Evolutionary conservation across 2,113 vertebrate species (phyloP), one percentile per base, ranked within the genome.

Genomic region (Serilophus lunatus): DNA sequence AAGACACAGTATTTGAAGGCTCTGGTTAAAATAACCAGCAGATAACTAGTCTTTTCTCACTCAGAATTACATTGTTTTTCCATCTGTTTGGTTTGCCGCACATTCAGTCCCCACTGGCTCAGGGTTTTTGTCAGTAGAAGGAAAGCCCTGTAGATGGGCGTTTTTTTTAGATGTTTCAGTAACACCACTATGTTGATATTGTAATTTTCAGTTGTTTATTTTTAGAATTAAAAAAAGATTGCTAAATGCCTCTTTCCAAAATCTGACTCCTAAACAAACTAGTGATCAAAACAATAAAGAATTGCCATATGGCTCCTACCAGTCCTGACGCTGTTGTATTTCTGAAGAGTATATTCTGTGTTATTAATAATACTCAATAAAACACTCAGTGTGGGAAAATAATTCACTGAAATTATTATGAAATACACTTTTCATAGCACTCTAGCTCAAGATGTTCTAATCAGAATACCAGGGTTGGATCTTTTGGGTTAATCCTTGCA

Each of bases 261-360:
- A 77, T 69, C 61, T 63, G 76, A 59, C 84, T 95, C 51, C 68
- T 80, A 78, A 95, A 92, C 56, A 90, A 92, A 70, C 68, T 78
- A 70, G 56, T 83, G 85, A 96, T 97, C 93, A 95, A 96, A 97
- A 97, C 88, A 95, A 70, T 74, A 47, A 94, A 81, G 92, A 90
- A 81, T 92, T n/a, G 85, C 93, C 90, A 92, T 96, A 95, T 96
- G 94, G 93, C 69, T 95, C 42, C 88, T 83, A 86, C 75, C 56
- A 86, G 51, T 88, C 63, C 71, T 49, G 64, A 69, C 3, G 60
- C 71, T 86, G 77, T 86, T 90, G 7, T 6, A 60, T 70, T 83
- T 95, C 68, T 81, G 64, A 80, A 68, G 68, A 70, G 28, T 92
- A 60, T 93, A 66, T 92, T 90, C 75, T 65, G 26, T 82, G 91